These are phyloP conservation scores for Drosophila bocki DNA, from an alignment of 1,140 invertebrate genomes.

Conservation along the genomic window DNA sequence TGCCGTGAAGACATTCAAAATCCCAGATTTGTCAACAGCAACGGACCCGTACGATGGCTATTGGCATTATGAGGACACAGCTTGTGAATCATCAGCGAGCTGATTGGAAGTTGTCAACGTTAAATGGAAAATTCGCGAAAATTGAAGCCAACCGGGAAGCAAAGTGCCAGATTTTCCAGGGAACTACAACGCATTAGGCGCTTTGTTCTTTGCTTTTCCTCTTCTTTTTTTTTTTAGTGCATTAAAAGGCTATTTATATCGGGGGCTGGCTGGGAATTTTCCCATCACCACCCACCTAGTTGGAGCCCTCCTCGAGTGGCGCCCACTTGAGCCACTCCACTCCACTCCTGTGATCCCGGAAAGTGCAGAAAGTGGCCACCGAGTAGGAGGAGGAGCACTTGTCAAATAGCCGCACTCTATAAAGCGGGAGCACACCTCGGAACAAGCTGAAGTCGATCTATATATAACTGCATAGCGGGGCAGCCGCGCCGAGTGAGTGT, in stretches of 20 bases:
- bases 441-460: constrained; percentile 58
- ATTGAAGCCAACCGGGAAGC: constrained; percentile 19
- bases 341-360: background rate
- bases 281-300: constrained; percentile 58
- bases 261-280: constrained; percentile 29
- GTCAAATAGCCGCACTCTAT: constrained; percentile 74
- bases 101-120: constrained; percentile 69
- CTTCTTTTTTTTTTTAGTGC: constrained; percentile 39
- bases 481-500: constrained; percentile 11
- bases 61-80: constrained; percentile 40
- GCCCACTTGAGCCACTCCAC: constrained; percentile 61
- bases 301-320: constrained; percentile 31
- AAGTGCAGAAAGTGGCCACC: constrained; percentile 60
- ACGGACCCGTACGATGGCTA: constrained; percentile 45
- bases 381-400: constrained; percentile 16
- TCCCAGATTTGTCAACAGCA: constrained; percentile 57
- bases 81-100: constrained; percentile 63
- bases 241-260: constrained; percentile 65
- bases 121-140: constrained; percentile 19
- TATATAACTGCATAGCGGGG: constrained; percentile 77
- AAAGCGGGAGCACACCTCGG: constrained; percentile 72
- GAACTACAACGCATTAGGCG: constrained; percentile 55
- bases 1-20: constrained; percentile 33
- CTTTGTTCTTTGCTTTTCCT: constrained; percentile 16
- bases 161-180: constrained; percentile 17